A percentile compares a stretch with the other conserved stretches of the same genome.
Conservation (phyloP, 2,888 invertebrate species). For the Phrixothrix hirtus region DNA sequence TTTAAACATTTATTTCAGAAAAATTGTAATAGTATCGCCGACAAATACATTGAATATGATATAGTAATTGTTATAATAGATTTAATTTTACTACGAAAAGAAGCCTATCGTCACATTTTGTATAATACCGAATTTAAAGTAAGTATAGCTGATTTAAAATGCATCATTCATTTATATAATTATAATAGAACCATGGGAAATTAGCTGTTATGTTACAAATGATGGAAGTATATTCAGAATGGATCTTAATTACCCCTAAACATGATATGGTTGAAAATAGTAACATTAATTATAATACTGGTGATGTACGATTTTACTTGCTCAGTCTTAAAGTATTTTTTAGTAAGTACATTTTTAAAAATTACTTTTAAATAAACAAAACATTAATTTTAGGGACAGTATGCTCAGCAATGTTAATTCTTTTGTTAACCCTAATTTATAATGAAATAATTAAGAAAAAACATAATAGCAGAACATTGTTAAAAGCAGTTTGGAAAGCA, state of each 20-base stretch:
- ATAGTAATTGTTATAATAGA: slow-evolving; percentile 86
- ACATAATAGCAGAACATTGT: slow-evolving; percentile 22
- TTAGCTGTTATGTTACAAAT: slow-evolving; percentile 75
- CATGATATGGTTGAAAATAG: slow-evolving; percentile 38
- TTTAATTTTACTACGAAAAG: slow-evolving; percentile 75
- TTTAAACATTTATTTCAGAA: slow-evolving; percentile 60
- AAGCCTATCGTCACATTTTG: slow-evolving; percentile 84
- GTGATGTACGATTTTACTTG: slow-evolving; percentile 49
- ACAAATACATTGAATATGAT: slow-evolving; percentile 92
- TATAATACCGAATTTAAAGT: slow-evolving; percentile 81
- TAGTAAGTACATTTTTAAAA: slow-evolving; percentile 36
- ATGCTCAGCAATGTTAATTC: slow-evolving; percentile 43
- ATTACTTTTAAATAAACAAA: slow-evolving; percentile 2
- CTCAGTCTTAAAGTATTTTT: slow-evolving; percentile 41
- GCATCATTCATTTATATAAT: no score
- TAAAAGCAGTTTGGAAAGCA: slow-evolving; percentile 58
- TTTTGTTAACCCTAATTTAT: slow-evolving; percentile 42
- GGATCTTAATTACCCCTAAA: slow-evolving; percentile 54
- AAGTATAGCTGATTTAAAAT: no score
- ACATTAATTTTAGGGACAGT: slow-evolving; percentile 43
- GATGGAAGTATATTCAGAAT: slow-evolving; percentile 79
- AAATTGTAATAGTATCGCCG: slow-evolving; percentile 74
- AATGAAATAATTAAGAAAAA: slow-evolving; percentile 27
- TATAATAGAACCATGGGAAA: slow-evolving; percentile 62
- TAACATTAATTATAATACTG: slow-evolving; percentile 23